Evolutionary conservation across 2,113 vertebrate species (phyloP), one percentile per base, ranked within the genome.

Genomic region (Formicarius rufipectus): DNA sequence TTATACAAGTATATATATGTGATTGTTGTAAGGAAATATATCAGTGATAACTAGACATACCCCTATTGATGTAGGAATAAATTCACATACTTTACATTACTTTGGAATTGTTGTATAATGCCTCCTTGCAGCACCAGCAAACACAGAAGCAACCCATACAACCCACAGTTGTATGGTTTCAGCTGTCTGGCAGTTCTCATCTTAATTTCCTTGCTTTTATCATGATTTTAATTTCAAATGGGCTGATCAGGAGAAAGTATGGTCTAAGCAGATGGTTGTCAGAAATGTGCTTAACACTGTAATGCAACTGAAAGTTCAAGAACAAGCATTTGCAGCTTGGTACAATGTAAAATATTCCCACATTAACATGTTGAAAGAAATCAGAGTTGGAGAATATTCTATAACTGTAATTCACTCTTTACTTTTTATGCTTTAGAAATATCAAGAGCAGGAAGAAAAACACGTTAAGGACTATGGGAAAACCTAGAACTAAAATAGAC

Each of bases 181-280:
- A 95, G 18, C 33, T 92, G 55, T 22, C 60, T 82, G 68, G 79
- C 33, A 74, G 52, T 90, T 86, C 40, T 84, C 18, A 55, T 81
- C 71, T 85, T 88, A 89, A 82, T 55, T 95, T 94, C 45, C 56
- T 94, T 89, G 45, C 39, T 97, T 98, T 96, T 95, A 96, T 87
- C 80, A 72, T 79, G 92, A 88, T 95, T 97, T 98, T 95, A 96
- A 86, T 97, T 97, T 97, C 72, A 96, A 96, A 95, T 92, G 53
- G 60, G 52, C 42, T 1, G 40, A 97, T 96, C 93, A 96, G 77
- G 50, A 97, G 85, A 92, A 95, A 89, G 62, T 74, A 93, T 37
- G 12, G 22, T 92, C 66, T 78, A 97, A 98, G 86, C 93, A 98
- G 95, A 97, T 71, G 52, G 87, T 82, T 98, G 85, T 96, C 92